These are phyloP conservation scores for Macroglossus sobrinus DNA, from an alignment of 2,113 vertebrate genomes.

Conservation along the genomic window DNA sequence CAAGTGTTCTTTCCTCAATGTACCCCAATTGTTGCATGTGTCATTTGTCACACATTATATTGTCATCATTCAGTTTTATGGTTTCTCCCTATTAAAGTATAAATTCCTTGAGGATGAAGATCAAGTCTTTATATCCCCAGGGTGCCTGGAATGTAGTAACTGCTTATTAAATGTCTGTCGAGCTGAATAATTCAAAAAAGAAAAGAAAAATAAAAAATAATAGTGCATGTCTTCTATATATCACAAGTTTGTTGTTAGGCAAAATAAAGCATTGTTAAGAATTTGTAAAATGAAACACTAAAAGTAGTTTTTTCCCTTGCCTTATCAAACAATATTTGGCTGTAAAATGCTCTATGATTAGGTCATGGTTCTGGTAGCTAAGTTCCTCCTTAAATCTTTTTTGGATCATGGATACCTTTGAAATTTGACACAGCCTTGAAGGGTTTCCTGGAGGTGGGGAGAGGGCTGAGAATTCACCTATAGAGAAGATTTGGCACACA, in stretches of 20 bases:
- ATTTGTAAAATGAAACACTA: conserved; percentile 1
- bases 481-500: not conserved
- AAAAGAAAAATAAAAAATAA: not conserved
- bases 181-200: conserved; percentile 4
- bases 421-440: conserved; percentile 3
- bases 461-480: not conserved
- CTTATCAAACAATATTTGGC: not conserved
- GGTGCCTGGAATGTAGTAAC: not conserved
- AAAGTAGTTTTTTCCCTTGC: not conserved
- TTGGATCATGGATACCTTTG: not conserved
- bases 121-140: not conserved
- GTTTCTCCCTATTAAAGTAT: not conserved
- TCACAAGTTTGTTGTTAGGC: not conserved
- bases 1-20: not conserved
- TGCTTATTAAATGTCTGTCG: not conserved
- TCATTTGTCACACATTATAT: not conserved
- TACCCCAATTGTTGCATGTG: not conserved
- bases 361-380: not conserved
- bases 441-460: not conserved
- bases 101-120: not conserved
- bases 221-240: not conserved
- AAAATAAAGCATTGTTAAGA: not conserved
- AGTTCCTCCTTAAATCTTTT: not conserved
- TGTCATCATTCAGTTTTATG: not conserved
- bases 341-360: not conserved